These are phyloP conservation scores for Strongylocentrotus purpuratus DNA, from an alignment of 35 echinoderm and acorn worm species.

Conservation along the genomic window DNA sequence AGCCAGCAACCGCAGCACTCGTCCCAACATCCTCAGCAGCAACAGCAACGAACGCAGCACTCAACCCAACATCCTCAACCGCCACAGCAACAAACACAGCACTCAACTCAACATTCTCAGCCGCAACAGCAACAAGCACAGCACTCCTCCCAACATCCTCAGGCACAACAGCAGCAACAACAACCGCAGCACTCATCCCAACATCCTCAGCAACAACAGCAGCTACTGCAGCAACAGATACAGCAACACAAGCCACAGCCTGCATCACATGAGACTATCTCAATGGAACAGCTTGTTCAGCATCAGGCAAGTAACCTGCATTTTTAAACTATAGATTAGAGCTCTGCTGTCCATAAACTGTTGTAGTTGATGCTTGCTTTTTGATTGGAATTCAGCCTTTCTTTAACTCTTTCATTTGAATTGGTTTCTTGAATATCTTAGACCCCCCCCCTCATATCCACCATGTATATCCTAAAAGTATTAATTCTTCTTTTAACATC, in stretches of 20 bases:
- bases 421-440: no score
- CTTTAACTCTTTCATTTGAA: no score
- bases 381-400: no score
- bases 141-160: neutral
- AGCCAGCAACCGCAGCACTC: neutral
- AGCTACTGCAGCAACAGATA: neutral
- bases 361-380: no score
- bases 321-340: no score
- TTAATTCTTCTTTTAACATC: no score
- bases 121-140: no score
- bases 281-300: neutral
- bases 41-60: neutral
- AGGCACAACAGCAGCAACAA: no score
- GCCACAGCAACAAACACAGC: neutral
- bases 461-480: no score
- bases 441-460: no score
- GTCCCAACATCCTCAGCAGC: neutral
- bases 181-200: neutral
- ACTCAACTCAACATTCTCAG: no score
- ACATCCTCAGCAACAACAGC: neutral
- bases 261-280: neutral
- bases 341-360: no score
- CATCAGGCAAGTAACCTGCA: slow-evolving; percentile 28
- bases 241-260: neutral
- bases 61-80: neutral